phyloP scores from a whole-genome alignment of 2,888 invertebrate species.

The Diarsia rubi region DNA sequence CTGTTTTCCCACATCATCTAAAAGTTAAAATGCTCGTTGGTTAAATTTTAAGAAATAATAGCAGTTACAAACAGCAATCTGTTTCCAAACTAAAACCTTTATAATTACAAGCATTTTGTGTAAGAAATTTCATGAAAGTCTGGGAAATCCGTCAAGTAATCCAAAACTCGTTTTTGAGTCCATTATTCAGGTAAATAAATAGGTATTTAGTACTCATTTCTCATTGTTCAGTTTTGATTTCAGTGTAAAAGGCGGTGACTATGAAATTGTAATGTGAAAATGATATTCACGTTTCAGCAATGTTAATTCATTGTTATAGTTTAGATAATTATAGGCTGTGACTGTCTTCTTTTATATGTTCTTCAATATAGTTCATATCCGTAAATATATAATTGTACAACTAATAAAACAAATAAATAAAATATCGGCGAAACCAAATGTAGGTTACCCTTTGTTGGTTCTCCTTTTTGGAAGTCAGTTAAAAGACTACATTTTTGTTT shows the following conservation, averaged over 20 bases:
- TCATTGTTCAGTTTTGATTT: not conserved
- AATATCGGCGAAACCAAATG: no score
- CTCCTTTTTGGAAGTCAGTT: no score
- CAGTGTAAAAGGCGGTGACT: not conserved
- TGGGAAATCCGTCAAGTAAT: conserved; percentile 3
- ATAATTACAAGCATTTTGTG: conserved; percentile 12
- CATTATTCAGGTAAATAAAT: not conserved
- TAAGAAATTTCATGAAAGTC: conserved; percentile 13
- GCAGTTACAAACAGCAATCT: conserved; percentile 36
- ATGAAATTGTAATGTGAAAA: not conserved
- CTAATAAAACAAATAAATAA: no score
- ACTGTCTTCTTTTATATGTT: not conserved
- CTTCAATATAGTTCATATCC: not conserved
- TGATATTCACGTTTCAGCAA: not conserved
- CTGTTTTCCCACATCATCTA: not conserved
- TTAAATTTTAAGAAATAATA: conserved; percentile 21
- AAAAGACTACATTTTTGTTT: no score
- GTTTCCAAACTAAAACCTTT: conserved; percentile 29
- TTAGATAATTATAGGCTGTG: not conserved
- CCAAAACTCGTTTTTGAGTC: not conserved
- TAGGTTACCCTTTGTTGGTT: no score
- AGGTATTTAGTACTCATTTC: not conserved
- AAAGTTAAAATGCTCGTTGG: conserved; percentile 15
- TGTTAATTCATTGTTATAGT: not conserved
- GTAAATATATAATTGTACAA: not conserved